Conservation (phyloP, 2,888 invertebrate species). For the Pardosa pseudoannulata region DNA sequence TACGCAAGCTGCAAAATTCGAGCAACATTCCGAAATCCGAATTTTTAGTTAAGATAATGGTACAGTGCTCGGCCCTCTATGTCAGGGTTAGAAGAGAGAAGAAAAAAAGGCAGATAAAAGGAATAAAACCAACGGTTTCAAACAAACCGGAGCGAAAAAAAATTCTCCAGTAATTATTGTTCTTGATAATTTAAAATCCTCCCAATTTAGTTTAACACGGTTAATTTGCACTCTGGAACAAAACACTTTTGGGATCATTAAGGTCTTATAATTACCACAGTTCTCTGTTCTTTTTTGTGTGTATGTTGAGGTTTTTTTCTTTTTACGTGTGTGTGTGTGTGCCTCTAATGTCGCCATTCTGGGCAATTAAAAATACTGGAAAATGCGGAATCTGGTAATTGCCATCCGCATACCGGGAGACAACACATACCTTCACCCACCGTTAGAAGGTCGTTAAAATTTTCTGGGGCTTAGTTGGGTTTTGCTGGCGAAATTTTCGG, state of each 20-base stretch:
- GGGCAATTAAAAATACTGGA: conserved; percentile 40
- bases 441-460: background rate
- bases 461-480: background rate
- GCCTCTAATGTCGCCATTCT: conserved; percentile 1
- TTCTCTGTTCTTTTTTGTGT: conserved; percentile 34
- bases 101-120: background rate
- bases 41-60: conserved; percentile 42
- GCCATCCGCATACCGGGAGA: conserved; percentile 28
- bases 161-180: conserved; percentile 36
- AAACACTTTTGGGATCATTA: conserved; percentile 59
- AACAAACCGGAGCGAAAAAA: background rate
- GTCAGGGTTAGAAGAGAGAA: background rate
- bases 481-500: no score
- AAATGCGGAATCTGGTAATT: conserved; percentile 34
- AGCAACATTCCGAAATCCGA: conserved; percentile 13
- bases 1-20: background rate
- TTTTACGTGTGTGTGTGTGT: no score
- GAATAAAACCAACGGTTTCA: no score
- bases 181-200: conserved; percentile 41
- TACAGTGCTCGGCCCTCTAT: background rate
- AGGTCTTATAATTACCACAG: conserved; percentile 46
- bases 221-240: conserved; percentile 56
- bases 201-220: conserved; percentile 45
- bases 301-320: conserved; percentile 2
- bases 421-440: background rate